phyloP scores from a whole-genome alignment of 2,888 invertebrate species.

The Idaea straminata region DNA sequence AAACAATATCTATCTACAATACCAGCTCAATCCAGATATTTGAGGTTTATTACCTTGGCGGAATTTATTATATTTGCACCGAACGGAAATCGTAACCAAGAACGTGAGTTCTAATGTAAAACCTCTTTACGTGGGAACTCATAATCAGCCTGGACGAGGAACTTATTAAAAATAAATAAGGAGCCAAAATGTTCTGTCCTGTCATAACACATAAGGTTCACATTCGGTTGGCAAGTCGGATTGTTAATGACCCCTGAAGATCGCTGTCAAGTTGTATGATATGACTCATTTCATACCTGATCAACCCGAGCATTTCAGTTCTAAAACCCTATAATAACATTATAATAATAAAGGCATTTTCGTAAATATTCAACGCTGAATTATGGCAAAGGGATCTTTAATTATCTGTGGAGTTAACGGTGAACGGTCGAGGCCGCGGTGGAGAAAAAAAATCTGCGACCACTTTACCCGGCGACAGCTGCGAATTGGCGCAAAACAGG shows the following conservation, averaged over 20 bases:
- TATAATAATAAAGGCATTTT: constrained; percentile 2
- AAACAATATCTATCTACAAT: too few relatives aligned
- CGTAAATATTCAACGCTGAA: neutral
- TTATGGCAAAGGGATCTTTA: constrained; percentile 33
- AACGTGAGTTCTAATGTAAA: neutral
- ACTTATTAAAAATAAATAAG: neutral
- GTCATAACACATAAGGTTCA: neutral
- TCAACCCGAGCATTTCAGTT: neutral
- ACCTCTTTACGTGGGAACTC: constrained; percentile 2
- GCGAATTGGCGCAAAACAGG: constrained; percentile 77
- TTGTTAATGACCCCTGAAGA: neutral
- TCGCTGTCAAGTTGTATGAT: neutral
- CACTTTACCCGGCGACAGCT: constrained; percentile 69
- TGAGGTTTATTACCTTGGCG: too few relatives aligned
- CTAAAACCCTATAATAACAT: neutral
- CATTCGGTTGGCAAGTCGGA: neutral
- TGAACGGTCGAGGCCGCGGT: constrained; percentile 51
- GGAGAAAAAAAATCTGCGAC: constrained; percentile 54
- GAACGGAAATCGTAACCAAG: neutral
- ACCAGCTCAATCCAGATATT: too few relatives aligned
- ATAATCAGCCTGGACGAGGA: neutral
- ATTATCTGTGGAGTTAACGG: constrained; percentile 62
- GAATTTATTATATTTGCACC: neutral
- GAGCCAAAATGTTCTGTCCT: neutral
- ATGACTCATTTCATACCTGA: neutral